A percentile compares a stretch with the other conserved stretches of the same genome.
These are phyloP conservation scores for Tholera decimalis DNA, from an alignment of 2,888 invertebrate species.

Conservation along the genomic window DNA sequence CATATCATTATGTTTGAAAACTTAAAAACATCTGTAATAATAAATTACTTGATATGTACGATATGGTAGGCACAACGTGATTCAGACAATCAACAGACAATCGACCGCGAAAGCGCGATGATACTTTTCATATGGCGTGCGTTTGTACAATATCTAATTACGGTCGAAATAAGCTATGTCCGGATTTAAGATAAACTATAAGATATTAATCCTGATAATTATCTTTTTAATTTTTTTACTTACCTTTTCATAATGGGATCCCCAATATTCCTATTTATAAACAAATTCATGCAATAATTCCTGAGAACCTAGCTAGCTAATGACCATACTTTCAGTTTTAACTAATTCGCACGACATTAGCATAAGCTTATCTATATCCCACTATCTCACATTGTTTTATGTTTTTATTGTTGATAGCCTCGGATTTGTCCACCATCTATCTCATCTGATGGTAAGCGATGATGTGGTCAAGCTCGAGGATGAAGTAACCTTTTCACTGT, in stretches of 20 bases:
- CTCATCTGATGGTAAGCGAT: too few relatives aligned
- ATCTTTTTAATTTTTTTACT: neutral
- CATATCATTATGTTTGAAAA: neutral
- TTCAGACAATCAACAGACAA: neutral
- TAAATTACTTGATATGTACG: constrained; percentile 12
- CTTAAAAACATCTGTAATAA: constrained; percentile 36
- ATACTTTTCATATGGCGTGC: too few relatives aligned
- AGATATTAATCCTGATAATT: neutral
- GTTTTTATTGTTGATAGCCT: too few relatives aligned
- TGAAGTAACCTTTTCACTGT: too few relatives aligned
- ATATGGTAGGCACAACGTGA: constrained; percentile 30
- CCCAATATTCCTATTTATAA: neutral
- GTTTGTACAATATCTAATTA: neutral
- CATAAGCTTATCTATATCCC: too few relatives aligned
- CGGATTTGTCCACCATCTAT: too few relatives aligned
- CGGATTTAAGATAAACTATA: neutral
- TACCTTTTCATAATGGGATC: neutral
- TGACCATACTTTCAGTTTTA: neutral
- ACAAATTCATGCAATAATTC: neutral
- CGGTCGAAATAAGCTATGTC: neutral
- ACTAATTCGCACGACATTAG: neutral
- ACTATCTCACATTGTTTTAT: too few relatives aligned
- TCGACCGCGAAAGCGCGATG: too few relatives aligned
- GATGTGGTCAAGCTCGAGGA: too few relatives aligned
- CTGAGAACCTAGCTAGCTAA: neutral